phyloP scores from a whole-genome alignment of 30 jellyfish, hydroid and myxozoan genomes.

The Hydra vulgaris region DNA sequence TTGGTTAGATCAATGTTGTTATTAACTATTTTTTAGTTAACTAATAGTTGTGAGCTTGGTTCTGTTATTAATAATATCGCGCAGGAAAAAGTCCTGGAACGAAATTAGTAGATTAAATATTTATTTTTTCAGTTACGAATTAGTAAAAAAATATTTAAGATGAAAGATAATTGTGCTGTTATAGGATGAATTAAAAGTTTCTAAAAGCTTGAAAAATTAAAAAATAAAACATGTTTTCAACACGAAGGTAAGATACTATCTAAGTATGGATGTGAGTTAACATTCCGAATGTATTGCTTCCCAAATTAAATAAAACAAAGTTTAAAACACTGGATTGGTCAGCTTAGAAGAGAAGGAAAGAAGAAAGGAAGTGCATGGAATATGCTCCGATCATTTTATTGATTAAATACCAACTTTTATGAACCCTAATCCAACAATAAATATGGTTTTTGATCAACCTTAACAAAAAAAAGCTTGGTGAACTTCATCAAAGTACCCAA shows the following conservation, averaged over 20 bases:
- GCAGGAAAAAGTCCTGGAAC: too few species aligned
- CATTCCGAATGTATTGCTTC: constrained; percentile 16
- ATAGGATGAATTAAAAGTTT: constrained; percentile 23
- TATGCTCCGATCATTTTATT: constrained; percentile 48
- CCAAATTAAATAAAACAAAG: constrained; percentile 19
- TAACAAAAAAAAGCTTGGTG: constrained; percentile 20
- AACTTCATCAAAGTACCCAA: too few species aligned
- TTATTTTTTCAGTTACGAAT: too few species aligned
- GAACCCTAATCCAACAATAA: constrained; percentile 31
- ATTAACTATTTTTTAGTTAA: too few species aligned
- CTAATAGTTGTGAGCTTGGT: too few species aligned
- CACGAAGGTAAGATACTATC: constrained; percentile 7
- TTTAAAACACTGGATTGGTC: constrained; percentile 5
- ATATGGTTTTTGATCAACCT: constrained; percentile 34
- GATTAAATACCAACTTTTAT: constrained; percentile 31
- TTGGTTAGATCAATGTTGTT: too few species aligned
- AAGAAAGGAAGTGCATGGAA: constrained; percentile 20
- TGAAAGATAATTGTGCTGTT: constrained; percentile 29
- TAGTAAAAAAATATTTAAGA: too few species aligned
- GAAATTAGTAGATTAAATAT: too few species aligned
- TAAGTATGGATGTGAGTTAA: constrained; percentile 27
- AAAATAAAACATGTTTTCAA: background rate
- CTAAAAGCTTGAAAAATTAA: constrained; percentile 4
- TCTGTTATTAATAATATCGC: too few species aligned
- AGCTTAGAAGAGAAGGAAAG: too few species aligned